Base-by-base conservation (phyloP, 2,888 invertebrate genomes). In the Drymonia ruficornis region DNA sequence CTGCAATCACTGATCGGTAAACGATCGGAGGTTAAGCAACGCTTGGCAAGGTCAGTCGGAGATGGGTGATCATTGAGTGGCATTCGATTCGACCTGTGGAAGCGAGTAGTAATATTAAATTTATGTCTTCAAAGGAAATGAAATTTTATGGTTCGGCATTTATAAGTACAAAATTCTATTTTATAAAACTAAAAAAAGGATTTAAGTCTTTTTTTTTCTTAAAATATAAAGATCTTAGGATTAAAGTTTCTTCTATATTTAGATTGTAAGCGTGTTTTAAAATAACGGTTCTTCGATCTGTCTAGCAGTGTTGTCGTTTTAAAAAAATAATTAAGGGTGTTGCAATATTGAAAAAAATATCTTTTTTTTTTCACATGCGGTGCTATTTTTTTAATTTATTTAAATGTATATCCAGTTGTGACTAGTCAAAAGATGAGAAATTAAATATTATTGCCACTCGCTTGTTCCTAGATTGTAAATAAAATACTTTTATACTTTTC, bases 101-200 rank as follows among this genome's bases (percentile, higher is more conserved):
- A n/a, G n/a, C n/a, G n/a, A 23, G 7, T 50, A 38, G 53, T 15
- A 49, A 58, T 68, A 63, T 54, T 59, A 54, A 51, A 55, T 48
- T 55, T 54, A 49, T 59, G 61, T 55, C 61, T 44, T 59, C 44
- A 50, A 59, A 64, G 65, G 66, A 64, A 59, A 57, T 34, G 56
- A 46, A 54, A 55, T 62, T 65, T 49, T 52, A 63, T 52, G 78
- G 79, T 83, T 84, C 72, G 86, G 84, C 84, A 84, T 79, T 83
- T 83, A 84, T 84, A 81, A 91, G 90, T 91, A 91, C 90, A 91
- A 91, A 91, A 90, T 86, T 89, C 66, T 80, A 84, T 80, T 76
- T 78, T 72, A 62, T 75, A 72, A 36, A 72, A 76, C 65, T 67
- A 73, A 75, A 71, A 70, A 64, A 60, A 67, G 65, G 70, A 63